phyloP scores from a whole-genome alignment of 2,113 vertebrate species.

The Copsychus sechellarum region DNA sequence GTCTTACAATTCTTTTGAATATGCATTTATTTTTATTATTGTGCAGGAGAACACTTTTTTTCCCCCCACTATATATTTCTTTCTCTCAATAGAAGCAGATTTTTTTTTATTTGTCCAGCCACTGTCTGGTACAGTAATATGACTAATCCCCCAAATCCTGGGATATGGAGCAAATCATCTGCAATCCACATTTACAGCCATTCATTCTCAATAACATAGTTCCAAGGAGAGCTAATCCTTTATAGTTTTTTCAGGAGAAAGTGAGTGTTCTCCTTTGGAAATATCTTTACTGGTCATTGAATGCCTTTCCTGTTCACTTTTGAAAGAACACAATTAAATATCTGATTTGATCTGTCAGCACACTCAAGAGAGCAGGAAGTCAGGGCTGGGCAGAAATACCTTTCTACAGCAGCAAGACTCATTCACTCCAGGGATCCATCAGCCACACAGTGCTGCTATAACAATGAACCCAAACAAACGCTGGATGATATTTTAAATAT shows the following conservation, averaged over 20 bases:
- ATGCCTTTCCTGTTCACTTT: not conserved
- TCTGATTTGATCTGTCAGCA: constrained; percentile 10
- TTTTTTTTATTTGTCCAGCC: not conserved
- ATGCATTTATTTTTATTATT: not conserved
- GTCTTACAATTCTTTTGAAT: not conserved
- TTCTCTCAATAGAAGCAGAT: not conserved
- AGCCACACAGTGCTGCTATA: not conserved
- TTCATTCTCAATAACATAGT: not conserved
- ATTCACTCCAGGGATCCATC: not conserved
- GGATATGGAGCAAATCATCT: not conserved
- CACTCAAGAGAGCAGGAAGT: not conserved
- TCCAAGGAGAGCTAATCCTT: not conserved
- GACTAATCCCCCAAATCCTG: not conserved
- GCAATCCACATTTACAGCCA: not conserved
- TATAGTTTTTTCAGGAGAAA: not conserved
- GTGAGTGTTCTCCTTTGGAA: not conserved
- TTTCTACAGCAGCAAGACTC: not conserved
- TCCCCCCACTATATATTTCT: not conserved
- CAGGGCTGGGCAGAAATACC: not conserved
- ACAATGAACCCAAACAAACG: constrained; percentile 1
- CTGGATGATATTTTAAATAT: not conserved
- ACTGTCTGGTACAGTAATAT: constrained; percentile 17
- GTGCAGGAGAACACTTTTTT: not conserved
- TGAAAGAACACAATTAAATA: constrained; percentile 9
- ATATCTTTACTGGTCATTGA: not conserved